phyloP scores from a whole-genome alignment of 2,797 vertebrate species.

The Macrochelys suwanniensis region DNA sequence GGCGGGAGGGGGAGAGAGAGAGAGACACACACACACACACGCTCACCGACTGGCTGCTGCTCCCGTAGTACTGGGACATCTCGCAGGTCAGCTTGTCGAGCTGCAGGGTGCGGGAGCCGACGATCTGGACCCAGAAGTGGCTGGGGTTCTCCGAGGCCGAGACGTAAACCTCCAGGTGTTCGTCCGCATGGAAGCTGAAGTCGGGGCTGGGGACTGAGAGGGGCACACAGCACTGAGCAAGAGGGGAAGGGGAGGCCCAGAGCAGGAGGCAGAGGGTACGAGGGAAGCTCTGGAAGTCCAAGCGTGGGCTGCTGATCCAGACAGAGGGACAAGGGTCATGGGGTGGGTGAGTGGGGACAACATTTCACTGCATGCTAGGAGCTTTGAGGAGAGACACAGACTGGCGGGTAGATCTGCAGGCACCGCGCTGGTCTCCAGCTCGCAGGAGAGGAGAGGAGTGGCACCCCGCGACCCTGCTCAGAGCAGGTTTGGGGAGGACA shows the following conservation, averaged over 20 bases:
- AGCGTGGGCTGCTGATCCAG: background rate
- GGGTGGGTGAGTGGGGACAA: too few relatives aligned
- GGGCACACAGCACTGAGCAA: rapidly evolving
- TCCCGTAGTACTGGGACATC: slow-evolving; percentile 89
- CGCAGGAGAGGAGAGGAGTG: background rate
- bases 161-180: slow-evolving; percentile 92
- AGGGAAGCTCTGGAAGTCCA: background rate
- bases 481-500: background rate
- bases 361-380: background rate
- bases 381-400: background rate
- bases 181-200: slow-evolving; percentile 90
- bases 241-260: background rate
- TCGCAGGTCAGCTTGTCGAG: slow-evolving; percentile 90
- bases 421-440: background rate
- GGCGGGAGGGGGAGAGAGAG: background rate
- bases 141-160: slow-evolving; percentile 89
- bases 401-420: background rate
- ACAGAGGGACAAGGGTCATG: background rate
- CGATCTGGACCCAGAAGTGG: slow-evolving; percentile 95
- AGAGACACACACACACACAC: too few relatives aligned
- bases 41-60: slow-evolving; percentile 75
- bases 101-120: slow-evolving; percentile 89
- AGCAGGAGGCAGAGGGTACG: rapidly evolving
- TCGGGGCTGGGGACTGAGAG: slow-evolving; percentile 91
- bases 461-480: background rate